Evolutionary conservation across 2,113 vertebrate genomes (phyloP), one percentile per base, ranked within the genome.

Genomic region (Tragulus kanchil): DNA sequence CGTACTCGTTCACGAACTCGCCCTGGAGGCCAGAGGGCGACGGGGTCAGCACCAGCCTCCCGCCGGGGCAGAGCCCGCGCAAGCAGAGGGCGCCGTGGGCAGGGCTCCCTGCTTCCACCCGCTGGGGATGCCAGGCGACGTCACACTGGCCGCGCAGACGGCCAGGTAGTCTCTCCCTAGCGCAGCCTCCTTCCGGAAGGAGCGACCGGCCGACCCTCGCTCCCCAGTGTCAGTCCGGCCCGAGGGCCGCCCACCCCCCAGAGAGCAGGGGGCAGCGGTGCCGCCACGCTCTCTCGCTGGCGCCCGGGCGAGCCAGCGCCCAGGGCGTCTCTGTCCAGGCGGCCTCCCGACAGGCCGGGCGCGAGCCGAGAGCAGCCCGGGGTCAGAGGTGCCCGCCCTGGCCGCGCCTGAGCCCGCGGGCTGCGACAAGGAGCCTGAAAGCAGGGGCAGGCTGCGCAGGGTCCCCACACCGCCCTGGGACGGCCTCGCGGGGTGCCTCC

Each of bases 1-100:
- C 99, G 8, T 99, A 99, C 97, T 99, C 99, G 69, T 99, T 99
- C 67, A 99, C 99, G 97, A 99, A 99, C 97, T 99, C 99, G 0
- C 99, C 99, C 99, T 99, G 98, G 1, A 97, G 95, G 97, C 84
- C 11, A 87, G 84, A n/a, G 45, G 15, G 82, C 0, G 36, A 10
- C 0, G 19, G 10, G 11, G 21, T 73, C 10, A 73, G 11, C 19
- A 23, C n/a, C 10, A 71, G 67, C 36, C 36, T 36, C 65, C 2
- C 52, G 11, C 0, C 1, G 4, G 8, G 65, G 8, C 8, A 5
- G 19, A 23, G 69, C 36, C 67, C 54, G 36, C 36, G 36, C 36
- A 36, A 36, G 36, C 36, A 36, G 36, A 36, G 36, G 36, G 36
- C 36, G 36, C 36, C 36, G 36, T 36, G 36, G 36, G 36, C 36